phyloP scores from a whole-genome alignment of 2,888 invertebrate species.

The Drosophila buzzatii region DNA sequence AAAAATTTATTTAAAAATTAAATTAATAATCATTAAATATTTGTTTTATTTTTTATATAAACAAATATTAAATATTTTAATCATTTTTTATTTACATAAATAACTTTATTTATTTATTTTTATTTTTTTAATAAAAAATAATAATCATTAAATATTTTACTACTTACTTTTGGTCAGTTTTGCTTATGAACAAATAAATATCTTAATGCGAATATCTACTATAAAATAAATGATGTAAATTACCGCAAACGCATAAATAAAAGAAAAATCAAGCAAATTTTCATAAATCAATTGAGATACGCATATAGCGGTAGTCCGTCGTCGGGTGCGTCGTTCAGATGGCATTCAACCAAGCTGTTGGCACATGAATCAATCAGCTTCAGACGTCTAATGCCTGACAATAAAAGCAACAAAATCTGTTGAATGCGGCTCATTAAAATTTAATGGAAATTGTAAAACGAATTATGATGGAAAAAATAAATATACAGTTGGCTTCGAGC shows the following conservation, averaged over 20 bases:
- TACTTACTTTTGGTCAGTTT: background rate
- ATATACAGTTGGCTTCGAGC: constrained; percentile 14
- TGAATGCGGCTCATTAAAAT: constrained; percentile 57
- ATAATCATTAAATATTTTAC: no score
- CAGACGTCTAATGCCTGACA: constrained; percentile 53
- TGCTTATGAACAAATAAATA: background rate
- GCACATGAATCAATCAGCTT: constrained; percentile 62
- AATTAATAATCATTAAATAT: no score
- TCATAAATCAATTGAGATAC: constrained; percentile 46
- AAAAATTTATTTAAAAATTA: no score
- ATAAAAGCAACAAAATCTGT: constrained; percentile 29
- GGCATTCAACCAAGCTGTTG: constrained; percentile 9
- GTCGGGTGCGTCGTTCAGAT: background rate
- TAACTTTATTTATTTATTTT: no score
- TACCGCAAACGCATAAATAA: constrained; percentile 38
- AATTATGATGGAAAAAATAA: constrained; percentile 17
- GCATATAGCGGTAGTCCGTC: constrained; percentile 4
- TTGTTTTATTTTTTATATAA: no score
- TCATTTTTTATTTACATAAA: no score
- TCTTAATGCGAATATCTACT: constrained; percentile 22
- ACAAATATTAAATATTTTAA: no score
- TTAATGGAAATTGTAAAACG: constrained; percentile 42
- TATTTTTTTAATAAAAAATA: no score
- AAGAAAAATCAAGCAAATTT: constrained; percentile 33
- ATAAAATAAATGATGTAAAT: constrained; percentile 47